Base-by-base conservation (phyloP, 2,888 invertebrate species). In the Scrobipalpa costella region DNA sequence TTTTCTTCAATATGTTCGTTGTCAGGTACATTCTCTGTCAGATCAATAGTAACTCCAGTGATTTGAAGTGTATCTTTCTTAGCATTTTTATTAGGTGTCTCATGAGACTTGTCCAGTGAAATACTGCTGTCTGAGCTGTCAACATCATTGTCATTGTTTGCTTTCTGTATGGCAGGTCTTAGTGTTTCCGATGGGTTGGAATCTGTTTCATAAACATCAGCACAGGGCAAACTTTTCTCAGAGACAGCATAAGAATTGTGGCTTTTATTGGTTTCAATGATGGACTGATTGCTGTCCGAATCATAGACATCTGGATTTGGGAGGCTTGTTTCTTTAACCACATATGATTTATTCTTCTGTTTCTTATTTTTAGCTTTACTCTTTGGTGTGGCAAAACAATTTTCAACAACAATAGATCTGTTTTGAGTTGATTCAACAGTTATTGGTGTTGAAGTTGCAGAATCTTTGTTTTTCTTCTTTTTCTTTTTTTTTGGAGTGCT, bases 141-240 rank as follows among this genome's bases (percentile, higher is more conserved):
- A 40, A 59, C n/a, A 59, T 44, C 19, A 38, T 47, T 36, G 6
- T n/a, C 13, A n/a, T 9, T 47, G 21, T 3, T 55, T 21, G 33
- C 13, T 64, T 69, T 65, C 66, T 61, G 21, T 66, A 58, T 52
- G 61, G 47, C 21, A 57, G 78, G 75, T 73, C 77, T 78, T 21
- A 70, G 64, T 63, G 71, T 75, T 70, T 84, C 86, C 13, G 85
- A 80, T 62, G 82, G 78, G 67, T 81, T 88, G 3, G 93, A 93
- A 71, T 93, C 93, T 50, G 93, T 92, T 76, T 92, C 92, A 67
- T 93, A 93, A 7, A 93, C 90, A 82, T 93, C 93, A 55, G 86
- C 72, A 67, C 78, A 84, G 0, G 88, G 88, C 36, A 91, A 70
- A 70, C 82, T 86, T 78, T 76, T 92, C 74, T 79, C 89, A 68